phyloP scores from a whole-genome alignment of 1,140 invertebrate genomes.

The Vanessa tameamea region DNA sequence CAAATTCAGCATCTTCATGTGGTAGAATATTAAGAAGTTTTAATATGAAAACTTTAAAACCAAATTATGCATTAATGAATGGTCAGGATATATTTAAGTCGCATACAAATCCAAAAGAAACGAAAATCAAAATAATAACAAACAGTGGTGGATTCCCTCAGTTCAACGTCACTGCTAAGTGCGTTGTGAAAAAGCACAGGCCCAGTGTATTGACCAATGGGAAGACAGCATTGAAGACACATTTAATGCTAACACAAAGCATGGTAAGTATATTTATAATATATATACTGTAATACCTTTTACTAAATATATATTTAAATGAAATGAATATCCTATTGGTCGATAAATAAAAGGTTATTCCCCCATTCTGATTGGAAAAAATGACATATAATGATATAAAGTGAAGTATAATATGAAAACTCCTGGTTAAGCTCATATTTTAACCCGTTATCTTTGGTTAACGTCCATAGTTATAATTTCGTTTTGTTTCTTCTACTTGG shows the following conservation, averaged over 20 bases:
- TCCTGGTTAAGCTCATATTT: too few species aligned
- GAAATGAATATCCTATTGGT: too few species aligned
- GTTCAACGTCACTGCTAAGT: conserved; percentile 38
- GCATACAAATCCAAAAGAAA: conserved; percentile 29
- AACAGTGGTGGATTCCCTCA: conserved; percentile 25
- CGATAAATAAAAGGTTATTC: too few species aligned
- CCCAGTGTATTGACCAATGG: conserved; percentile 10
- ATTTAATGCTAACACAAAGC: conserved; percentile 27
- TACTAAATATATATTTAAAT: too few species aligned
- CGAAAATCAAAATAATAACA: conserved; percentile 37
- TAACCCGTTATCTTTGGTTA: too few species aligned
- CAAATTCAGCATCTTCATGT: conserved; percentile 31
- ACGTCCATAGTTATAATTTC: too few species aligned
- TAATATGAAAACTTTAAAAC: conserved; percentile 41
- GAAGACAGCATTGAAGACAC: conserved; percentile 18
- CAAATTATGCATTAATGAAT: conserved; percentile 32
- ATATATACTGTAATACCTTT: too few species aligned
- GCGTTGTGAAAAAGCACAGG: conserved; percentile 43
- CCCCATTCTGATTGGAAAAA: too few species aligned
- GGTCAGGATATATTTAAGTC: conserved; percentile 26
- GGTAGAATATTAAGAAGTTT: conserved; percentile 58
- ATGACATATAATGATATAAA: too few species aligned
- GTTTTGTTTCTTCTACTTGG: too few species aligned
- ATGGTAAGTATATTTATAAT: conserved; percentile 21
- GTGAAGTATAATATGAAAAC: too few species aligned